Evolutionary conservation across 2,797 vertebrate genomes (phyloP).

Genomic region (Neomorphus geoffroyi): DNA sequence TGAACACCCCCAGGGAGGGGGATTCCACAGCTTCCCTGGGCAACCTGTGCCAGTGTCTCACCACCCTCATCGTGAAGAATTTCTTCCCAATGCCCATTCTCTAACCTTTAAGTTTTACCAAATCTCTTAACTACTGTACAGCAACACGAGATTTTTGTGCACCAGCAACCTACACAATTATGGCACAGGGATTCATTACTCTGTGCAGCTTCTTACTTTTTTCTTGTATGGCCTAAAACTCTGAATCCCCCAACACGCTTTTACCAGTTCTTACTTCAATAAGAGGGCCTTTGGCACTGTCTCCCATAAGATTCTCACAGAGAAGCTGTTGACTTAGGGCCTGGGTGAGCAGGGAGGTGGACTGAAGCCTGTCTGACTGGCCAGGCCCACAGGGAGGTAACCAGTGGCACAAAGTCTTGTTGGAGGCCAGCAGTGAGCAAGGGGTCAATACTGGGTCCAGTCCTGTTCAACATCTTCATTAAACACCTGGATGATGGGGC

Average conservation of each 20-base stretch:
- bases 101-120: background rate
- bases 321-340: background rate
- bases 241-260: background rate
- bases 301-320: background rate
- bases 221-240: background rate
- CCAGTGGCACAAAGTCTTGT: background rate
- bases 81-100: too few relatives aligned
- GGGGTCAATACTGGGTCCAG: too few relatives aligned
- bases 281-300: background rate
- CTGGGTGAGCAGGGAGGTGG: background rate
- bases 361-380: background rate
- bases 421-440: background rate
- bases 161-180: too few relatives aligned
- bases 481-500: background rate
- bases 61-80: too few relatives aligned
- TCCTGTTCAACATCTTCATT: too few relatives aligned
- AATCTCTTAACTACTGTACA: background rate
- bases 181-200: background rate
- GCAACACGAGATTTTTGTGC: background rate
- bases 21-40: too few relatives aligned
- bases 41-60: too few relatives aligned
- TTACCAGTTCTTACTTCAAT: background rate
- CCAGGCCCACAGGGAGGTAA: background rate
- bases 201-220: background rate
- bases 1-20: too few relatives aligned